phyloP scores from a whole-genome alignment of 1,140 invertebrate genomes.

The Rhopalosiphum maidis region DNA sequence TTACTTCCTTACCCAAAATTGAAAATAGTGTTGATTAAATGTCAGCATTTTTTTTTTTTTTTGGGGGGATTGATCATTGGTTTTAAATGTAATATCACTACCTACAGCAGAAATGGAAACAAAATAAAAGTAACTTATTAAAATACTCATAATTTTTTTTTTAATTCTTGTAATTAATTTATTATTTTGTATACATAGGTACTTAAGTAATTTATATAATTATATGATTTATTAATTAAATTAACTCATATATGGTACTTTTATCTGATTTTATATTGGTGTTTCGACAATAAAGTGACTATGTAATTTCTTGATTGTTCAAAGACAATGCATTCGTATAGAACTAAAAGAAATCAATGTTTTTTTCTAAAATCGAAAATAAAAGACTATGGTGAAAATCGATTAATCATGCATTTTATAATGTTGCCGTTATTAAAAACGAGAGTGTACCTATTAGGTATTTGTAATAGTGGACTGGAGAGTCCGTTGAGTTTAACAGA shows the following conservation, averaged over 20 bases:
- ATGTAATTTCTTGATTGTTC: not conserved
- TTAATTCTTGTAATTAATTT: not conserved
- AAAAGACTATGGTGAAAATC: conserved; percentile 20
- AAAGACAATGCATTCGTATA: conserved; percentile 19
- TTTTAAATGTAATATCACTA: not conserved
- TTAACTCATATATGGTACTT: not conserved
- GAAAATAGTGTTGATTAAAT: not conserved
- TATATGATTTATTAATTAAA: not conserved
- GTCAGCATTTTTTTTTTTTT: too few species aligned
- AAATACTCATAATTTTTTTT: not conserved
- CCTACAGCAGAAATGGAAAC: not conserved
- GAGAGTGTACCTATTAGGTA: not conserved
- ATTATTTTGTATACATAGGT: not conserved
- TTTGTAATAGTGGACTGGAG: not conserved
- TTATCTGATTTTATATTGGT: not conserved
- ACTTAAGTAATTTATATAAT: not conserved
- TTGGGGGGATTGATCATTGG: not conserved
- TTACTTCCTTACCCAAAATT: too few species aligned
- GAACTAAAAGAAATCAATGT: conserved; percentile 28
- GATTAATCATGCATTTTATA: conserved; percentile 39
- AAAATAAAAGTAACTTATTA: not conserved
- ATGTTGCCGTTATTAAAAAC: conserved; percentile 36
- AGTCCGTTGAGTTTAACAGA: not conserved
- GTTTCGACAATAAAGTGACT: not conserved
- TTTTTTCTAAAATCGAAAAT: conserved; percentile 12